Base-by-base conservation (phyloP, 2,888 invertebrate genomes). In the Apocheima hispidaria region DNA sequence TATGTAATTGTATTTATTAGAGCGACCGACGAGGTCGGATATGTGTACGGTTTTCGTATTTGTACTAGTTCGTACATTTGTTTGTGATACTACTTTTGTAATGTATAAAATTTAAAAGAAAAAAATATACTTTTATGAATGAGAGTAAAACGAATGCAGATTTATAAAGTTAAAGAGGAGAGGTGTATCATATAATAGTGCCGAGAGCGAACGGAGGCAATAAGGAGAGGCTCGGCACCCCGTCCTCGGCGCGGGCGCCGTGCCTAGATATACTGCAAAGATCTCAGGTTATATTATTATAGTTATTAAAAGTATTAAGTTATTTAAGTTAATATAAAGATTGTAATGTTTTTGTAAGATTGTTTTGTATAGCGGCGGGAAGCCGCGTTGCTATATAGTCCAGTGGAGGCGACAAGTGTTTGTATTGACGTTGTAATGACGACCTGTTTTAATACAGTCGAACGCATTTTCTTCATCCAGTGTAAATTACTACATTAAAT, bases 21-120 rank as follows among this genome's bases (percentile, higher is more conserved):
- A 87, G 78, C 83, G 90, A 79, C 78, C 89, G 82, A 86, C 77
- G 75, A 64, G 76, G 73, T 72, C 70, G 76, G 84, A 77, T 88
- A 86, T 87, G 86, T 88, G 87, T 86, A 88, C 86, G 86, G 87
- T 87, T 87, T 86, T 90, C 84, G 87, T 90, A 89, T 88, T 86
- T 89, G 89, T 90, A 91, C 92, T 90, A 90, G 91, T 89, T 91
- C 84, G 92, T 93, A 93, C 92, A 91, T 92, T 93, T 92, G 89
- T 93, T 93, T 93, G 93, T 93, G 93, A 93, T 93, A 93, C 92
- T 93, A 93, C 93, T 90, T 91, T 91, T 92, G 91, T 92, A 92
- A 92, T 92, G 88, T 89, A 90, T 90, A 90, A 90, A 91, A 84
- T 85, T 87, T 84, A 84, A 89, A 87, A 82, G 86, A 87, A 83